Conservation (phyloP, 2,113 vertebrate genomes). For the Brachyistius frenatus region DNA sequence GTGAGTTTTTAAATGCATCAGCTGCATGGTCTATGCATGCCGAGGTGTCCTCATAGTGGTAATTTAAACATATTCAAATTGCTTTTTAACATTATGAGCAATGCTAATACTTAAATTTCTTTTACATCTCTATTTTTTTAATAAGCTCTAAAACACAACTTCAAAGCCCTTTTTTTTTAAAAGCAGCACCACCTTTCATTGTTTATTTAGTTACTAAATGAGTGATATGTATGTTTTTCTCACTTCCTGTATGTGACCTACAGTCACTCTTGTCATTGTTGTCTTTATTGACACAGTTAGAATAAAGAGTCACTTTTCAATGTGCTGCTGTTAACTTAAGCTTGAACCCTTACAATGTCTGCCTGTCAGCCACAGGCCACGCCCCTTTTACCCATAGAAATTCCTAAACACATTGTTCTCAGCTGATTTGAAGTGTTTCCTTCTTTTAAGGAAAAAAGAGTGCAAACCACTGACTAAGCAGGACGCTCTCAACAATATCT, state of each 20-base stretch:
- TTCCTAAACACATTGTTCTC: constrained; percentile 18
- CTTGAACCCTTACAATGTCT: neutral
- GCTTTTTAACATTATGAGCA: no score
- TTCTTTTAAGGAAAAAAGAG: neutral
- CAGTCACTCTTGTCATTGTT: neutral
- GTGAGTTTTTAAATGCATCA: no score
- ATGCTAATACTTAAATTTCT: no score
- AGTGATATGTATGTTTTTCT: neutral
- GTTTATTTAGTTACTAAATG: neutral
- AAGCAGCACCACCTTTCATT: no score
- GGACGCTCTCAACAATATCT: neutral
- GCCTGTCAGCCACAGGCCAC: neutral
- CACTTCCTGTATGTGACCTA: neutral
- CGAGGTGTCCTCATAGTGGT: no score
- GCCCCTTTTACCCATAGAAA: neutral
- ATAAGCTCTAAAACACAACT: no score
- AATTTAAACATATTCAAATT: no score
- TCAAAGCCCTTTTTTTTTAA: no score
- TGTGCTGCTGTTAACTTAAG: neutral
- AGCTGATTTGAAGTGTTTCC: constrained; percentile 32
- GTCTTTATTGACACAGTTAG: neutral
- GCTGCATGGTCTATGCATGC: no score
- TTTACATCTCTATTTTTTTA: no score
- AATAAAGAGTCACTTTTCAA: neutral
- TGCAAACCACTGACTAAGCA: constrained; percentile 48